These are phyloP conservation scores for Oasisia sp. DNA, from an alignment of 2,888 invertebrate species.

Conservation along the genomic window DNA sequence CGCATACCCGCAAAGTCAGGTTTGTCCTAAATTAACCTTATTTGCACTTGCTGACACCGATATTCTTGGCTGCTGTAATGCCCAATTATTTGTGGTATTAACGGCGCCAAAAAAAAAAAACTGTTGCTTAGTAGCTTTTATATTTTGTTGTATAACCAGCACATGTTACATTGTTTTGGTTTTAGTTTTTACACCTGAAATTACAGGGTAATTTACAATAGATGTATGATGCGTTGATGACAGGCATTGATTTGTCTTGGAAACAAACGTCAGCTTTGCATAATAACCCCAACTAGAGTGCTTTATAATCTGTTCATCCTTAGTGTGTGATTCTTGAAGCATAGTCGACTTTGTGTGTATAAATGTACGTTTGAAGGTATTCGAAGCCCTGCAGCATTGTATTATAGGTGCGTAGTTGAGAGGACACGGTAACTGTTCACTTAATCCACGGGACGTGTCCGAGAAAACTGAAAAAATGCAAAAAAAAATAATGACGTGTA, in stretches of 20 bases:
- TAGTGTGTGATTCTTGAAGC: not conserved
- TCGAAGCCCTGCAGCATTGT: conserved; percentile 12
- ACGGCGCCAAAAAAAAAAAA: not conserved
- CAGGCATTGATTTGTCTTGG: not conserved
- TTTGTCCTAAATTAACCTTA: not conserved
- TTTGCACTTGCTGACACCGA: not conserved
- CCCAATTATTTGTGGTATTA: not conserved
- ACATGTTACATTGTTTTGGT: not conserved
- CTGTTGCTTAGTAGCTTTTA: not conserved
- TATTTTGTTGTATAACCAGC: not conserved
- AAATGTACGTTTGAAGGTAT: not conserved
- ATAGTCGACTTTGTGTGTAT: conserved; percentile 10
- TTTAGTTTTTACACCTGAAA: not conserved
- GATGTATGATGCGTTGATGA: not conserved
- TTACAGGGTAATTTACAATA: conserved; percentile 1
- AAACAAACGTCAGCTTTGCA: not conserved
- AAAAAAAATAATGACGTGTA: conserved; percentile 8
- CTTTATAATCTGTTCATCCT: not conserved
- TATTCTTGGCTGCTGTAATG: not conserved
- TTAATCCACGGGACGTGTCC: not conserved
- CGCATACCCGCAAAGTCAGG: not conserved
- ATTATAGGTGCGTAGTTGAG: conserved; percentile 17
- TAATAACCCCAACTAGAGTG: conserved; percentile 5
- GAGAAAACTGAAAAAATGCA: not conserved
- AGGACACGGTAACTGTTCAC: not conserved